These are phyloP conservation scores for Aporophyla lueneburgensis DNA, from an alignment of 2,888 invertebrate species.

Conservation along the genomic window DNA sequence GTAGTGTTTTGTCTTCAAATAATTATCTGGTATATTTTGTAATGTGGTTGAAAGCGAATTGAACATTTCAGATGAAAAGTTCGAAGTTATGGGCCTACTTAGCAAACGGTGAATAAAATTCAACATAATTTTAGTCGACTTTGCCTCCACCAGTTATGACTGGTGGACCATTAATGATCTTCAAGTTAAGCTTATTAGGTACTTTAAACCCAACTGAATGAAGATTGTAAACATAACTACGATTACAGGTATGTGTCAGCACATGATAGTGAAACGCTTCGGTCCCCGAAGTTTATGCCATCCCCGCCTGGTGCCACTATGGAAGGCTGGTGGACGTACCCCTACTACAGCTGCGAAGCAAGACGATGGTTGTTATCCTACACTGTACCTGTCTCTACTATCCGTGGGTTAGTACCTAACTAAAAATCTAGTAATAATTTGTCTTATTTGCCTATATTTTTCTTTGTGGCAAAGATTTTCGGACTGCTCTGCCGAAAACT, in stretches of 20 bases:
- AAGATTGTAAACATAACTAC: not conserved
- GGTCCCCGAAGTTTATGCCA: conserved; percentile 93
- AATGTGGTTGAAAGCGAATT: not conserved
- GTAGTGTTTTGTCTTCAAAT: not conserved
- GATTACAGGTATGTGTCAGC: conserved; percentile 92
- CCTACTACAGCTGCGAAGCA: conserved; percentile 96
- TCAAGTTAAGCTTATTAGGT: not conserved
- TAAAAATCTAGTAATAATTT: not conserved
- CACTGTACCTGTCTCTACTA: conserved; percentile 91
- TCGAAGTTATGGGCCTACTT: not conserved
- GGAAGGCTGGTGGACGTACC: conserved; percentile 97
- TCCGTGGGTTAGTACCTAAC: conserved; percentile 79
- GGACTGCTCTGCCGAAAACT: too few relatives aligned
- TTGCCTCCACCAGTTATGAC: not conserved
- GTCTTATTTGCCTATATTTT: not conserved
- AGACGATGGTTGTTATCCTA: conserved; percentile 96
- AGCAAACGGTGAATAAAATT: too few relatives aligned
- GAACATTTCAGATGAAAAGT: not conserved
- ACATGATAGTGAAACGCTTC: conserved; percentile 90
- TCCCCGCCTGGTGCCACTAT: conserved; percentile 91
- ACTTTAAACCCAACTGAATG: not conserved
- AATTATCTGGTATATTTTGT: not conserved
- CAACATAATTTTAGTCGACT: not conserved
- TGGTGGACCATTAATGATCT: not conserved
- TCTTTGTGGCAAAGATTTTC: too few relatives aligned